Conservation (phyloP, 2,888 invertebrate genomes). For the Platycnemis pennipes region DNA sequence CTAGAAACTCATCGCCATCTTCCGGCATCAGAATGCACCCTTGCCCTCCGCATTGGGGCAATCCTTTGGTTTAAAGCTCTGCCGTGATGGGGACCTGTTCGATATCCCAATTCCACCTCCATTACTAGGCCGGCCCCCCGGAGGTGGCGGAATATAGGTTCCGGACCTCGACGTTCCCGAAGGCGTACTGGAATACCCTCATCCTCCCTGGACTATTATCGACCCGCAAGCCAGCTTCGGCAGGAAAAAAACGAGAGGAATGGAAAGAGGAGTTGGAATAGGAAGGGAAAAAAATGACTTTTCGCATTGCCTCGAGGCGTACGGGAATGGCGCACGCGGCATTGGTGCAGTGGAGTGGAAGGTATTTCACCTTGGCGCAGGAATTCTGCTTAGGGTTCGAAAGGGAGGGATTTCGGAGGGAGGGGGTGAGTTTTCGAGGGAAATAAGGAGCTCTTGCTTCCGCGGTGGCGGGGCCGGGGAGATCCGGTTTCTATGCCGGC, state of each 20-base stretch:
- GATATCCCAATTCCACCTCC: background rate
- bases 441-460: no score
- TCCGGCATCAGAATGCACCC: background rate
- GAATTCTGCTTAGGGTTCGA: background rate
- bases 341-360: background rate
- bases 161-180: background rate
- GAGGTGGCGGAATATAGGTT: background rate
- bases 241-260: background rate
- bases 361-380: background rate
- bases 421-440: no score
- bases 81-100: background rate
- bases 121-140: background rate
- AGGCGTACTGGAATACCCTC: background rate
- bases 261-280: background rate
- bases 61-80: background rate
- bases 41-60: background rate
- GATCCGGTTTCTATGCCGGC: no score
- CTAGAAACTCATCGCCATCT: background rate
- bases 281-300: background rate
- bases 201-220: background rate
- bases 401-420: background rate
- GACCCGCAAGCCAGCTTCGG: background rate
- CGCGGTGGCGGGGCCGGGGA: no score
- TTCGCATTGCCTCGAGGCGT: background rate
- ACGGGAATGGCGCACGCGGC: background rate